Conservation (phyloP, 2,888 invertebrate genomes). For the Pilophorus perplexus region DNA sequence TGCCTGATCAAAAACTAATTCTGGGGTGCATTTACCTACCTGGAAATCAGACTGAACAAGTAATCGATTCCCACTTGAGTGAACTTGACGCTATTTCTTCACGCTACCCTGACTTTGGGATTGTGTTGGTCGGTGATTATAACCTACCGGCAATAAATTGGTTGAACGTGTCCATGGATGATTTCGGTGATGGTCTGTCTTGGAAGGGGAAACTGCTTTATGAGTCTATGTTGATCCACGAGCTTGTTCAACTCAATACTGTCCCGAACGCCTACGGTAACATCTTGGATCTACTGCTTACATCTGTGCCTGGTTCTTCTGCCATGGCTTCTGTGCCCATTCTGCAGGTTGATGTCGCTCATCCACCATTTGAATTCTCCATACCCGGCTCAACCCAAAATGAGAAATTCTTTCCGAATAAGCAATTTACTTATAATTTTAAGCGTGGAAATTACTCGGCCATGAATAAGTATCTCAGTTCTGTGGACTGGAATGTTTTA, state of each 20-base stretch:
- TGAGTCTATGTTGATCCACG: not conserved
- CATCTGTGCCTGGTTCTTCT: not conserved
- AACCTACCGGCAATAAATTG: not conserved
- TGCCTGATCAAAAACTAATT: slow-evolving; percentile 1
- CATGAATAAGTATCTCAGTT: not conserved
- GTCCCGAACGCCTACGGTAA: not conserved
- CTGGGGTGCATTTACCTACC: slow-evolving; percentile 4
- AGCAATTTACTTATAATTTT: not conserved
- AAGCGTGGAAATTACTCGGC: not conserved
- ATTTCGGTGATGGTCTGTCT: too few relatives aligned
- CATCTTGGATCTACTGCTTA: not conserved
- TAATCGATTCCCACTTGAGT: not conserved
- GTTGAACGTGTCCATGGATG: not conserved
- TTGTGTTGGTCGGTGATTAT: not conserved
- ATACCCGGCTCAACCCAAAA: not conserved
- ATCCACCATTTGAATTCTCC: slow-evolving; percentile 4
- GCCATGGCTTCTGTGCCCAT: not conserved
- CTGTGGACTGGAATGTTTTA: not conserved
- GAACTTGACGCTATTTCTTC: not conserved
- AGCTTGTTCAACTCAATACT: not conserved
- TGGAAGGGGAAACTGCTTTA: not conserved
- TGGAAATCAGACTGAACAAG: not conserved
- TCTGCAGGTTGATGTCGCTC: not conserved
- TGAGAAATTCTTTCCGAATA: not conserved
- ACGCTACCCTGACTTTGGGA: not conserved